Evolutionary conservation across 2,113 vertebrate genomes (phyloP), one percentile per base, ranked within the genome.

Genomic region (Eulemur macaco): DNA sequence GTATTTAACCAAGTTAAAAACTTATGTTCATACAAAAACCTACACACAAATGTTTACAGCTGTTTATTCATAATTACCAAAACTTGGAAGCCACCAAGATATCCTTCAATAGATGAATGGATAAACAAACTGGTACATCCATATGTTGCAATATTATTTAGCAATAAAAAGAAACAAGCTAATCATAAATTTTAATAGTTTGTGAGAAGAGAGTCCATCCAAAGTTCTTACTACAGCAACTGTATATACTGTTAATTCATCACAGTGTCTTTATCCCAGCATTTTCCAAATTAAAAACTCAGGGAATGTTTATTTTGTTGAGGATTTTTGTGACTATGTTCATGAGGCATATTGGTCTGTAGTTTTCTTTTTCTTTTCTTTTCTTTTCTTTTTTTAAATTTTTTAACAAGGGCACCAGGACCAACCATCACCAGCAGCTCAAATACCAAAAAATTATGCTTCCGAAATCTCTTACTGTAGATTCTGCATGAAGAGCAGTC

Each of bases 261-360:
- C 5, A 27, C 54, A 58, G 8, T 56, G 25, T 74, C 17, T 81
- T 93, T 85, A 71, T 80, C 42, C 39, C 37, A 84, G 6, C 17
- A 60, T 80, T 56, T 88, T 85, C 47, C 64, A 92, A 71, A 95
- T 88, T 84, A 77, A 94, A 84, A 93, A 15, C 3, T 17, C 5
- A 18, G 52, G 31, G 45, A 86, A 42, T 73, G 17, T 91, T 63
- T 50, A 50, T 50, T 50, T 50, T 50, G 47, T 50, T 50, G 47
- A 50, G 47, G 47, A 50, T 50, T 50, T 50, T 50, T 50, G 47
- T 50, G 11, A 8, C 47, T 50, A 50, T 50, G 47, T 50, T 50
- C 47, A 50, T 50, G 47, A 50, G 47, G 47, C 6, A 12, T 50
- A 50, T 50, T 50, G 47, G 47, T 50, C 47, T 50, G 47, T 6